Evolutionary conservation across 1,140 invertebrate species (phyloP).

Genomic region (Carposina sasakii): DNA sequence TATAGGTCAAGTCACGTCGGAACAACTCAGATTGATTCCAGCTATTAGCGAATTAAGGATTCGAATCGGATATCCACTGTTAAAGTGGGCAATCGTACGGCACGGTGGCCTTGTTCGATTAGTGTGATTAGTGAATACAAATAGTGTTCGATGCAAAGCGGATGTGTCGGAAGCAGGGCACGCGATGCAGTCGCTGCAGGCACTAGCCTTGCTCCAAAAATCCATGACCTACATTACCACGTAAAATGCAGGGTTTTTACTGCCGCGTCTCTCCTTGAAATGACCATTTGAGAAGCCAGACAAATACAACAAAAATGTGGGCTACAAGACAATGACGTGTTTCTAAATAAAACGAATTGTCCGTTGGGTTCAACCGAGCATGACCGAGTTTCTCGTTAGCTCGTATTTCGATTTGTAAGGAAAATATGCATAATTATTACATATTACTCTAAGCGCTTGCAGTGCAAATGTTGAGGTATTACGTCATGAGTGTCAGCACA

Average conservation of each 20-base stretch:
- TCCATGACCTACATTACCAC: constrained; percentile 60
- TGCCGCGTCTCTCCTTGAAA: constrained; percentile 49
- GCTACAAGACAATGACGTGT: no score
- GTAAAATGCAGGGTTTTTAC: constrained; percentile 63
- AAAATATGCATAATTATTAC: no score
- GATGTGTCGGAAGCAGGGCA: constrained; percentile 49
- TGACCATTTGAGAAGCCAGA: constrained; percentile 28
- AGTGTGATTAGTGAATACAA: constrained; percentile 49
- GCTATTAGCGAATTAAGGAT: constrained; percentile 39
- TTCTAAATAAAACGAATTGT: no score
- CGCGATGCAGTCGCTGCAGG: constrained; percentile 26
- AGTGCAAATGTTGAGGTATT: no score
- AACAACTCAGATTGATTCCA: constrained; percentile 24
- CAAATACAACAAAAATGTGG: no score
- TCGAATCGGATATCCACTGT: constrained; percentile 50
- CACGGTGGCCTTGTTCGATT: constrained; percentile 44
- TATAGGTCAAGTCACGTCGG: constrained; percentile 26
- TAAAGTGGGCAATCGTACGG: constrained; percentile 49
- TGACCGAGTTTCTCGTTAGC: no score
- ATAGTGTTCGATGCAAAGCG: constrained; percentile 45
- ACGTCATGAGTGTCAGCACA: no score
- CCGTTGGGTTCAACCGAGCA: no score
- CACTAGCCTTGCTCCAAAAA: constrained; percentile 62
- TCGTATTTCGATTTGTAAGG: no score
- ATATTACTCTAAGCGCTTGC: no score